A percentile compares a stretch with the other conserved stretches of the same genome.
Conservation (phyloP, 2,113 vertebrate genomes). For the Alligator mississippiensis region DNA sequence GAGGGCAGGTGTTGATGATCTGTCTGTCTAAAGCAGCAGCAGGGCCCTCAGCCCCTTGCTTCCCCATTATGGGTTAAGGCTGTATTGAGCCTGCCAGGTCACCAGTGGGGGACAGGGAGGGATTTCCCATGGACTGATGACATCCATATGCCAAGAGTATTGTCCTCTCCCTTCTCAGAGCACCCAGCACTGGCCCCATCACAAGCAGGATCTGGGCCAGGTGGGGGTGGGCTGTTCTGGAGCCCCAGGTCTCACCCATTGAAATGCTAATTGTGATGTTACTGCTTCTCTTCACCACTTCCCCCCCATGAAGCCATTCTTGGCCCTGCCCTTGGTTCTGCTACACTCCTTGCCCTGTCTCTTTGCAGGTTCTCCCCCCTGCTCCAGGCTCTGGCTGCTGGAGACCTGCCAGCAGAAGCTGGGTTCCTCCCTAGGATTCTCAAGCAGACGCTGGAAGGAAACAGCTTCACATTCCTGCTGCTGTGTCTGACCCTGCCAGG, state of each 20-base stretch:
- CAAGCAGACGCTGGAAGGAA: constrained; percentile 70
- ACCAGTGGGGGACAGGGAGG: not conserved
- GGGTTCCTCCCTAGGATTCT: constrained; percentile 66
- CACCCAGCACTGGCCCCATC: rapidly evolving
- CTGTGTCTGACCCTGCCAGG: constrained; percentile 74
- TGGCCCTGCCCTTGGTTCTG: not conserved
- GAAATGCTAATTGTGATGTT: not conserved
- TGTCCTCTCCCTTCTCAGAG: too few relatives aligned
- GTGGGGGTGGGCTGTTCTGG: rapidly evolving
- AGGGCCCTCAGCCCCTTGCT: not conserved
- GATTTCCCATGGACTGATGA: not conserved
- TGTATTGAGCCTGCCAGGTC: not conserved
- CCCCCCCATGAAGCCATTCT: too few relatives aligned
- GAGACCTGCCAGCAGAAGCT: not conserved
- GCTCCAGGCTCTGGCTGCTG: constrained; percentile 50
- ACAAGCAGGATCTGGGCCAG: rapidly evolving
- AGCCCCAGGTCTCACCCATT: not conserved
- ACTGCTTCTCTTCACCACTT: not conserved
- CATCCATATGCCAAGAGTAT: not conserved
- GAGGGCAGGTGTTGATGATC: not conserved
- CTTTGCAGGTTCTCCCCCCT: constrained; percentile 71
- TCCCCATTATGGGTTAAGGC: not conserved
- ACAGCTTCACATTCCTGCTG: constrained; percentile 72
- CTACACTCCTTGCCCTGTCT: not conserved
- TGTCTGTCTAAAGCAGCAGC: not conserved